Conservation (phyloP, 2,888 invertebrate genomes). For the Phania funesta region DNA sequence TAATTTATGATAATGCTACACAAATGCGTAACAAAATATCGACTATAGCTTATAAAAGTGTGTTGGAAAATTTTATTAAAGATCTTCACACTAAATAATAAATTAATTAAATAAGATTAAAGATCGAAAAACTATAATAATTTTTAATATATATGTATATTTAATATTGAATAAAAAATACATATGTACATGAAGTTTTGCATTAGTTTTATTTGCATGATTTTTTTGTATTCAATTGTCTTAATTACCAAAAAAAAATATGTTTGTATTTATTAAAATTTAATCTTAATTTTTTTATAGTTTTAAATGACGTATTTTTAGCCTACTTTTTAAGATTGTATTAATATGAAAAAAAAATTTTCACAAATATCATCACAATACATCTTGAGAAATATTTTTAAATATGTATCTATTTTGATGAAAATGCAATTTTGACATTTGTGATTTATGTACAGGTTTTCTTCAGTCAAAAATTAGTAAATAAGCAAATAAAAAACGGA, state of each 20-base stretch:
- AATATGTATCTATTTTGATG: constrained; percentile 39
- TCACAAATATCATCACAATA: constrained; percentile 59
- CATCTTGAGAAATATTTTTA: constrained; percentile 42
- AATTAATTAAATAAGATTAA: too few relatives aligned
- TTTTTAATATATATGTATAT: too few relatives aligned
- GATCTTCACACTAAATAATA: too few relatives aligned
- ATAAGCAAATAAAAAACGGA: background rate
- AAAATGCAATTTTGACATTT: constrained; percentile 59
- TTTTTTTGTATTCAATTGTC: constrained; percentile 30
- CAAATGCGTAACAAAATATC: too few relatives aligned
- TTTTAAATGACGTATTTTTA: constrained; percentile 36
- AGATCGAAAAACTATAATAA: too few relatives aligned
- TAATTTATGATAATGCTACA: too few relatives aligned
- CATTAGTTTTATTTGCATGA: constrained; percentile 25
- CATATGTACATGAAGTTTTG: constrained; percentile 30
- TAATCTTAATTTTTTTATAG: constrained; percentile 22
- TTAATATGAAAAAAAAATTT: constrained; percentile 52
- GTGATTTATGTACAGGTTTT: constrained; percentile 60
- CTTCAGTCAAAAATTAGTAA: constrained; percentile 52
- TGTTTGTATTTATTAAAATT: constrained; percentile 12
- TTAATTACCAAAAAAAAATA: constrained; percentile 47
- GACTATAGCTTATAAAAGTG: too few relatives aligned
- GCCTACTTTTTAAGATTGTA: constrained; percentile 44
- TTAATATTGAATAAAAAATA: constrained; percentile 48
- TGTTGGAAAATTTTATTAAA: too few relatives aligned